Evolutionary conservation across 2,113 vertebrate genomes (phyloP), one percentile per base, ranked within the genome.

Genomic region (Phocoena sinus): DNA sequence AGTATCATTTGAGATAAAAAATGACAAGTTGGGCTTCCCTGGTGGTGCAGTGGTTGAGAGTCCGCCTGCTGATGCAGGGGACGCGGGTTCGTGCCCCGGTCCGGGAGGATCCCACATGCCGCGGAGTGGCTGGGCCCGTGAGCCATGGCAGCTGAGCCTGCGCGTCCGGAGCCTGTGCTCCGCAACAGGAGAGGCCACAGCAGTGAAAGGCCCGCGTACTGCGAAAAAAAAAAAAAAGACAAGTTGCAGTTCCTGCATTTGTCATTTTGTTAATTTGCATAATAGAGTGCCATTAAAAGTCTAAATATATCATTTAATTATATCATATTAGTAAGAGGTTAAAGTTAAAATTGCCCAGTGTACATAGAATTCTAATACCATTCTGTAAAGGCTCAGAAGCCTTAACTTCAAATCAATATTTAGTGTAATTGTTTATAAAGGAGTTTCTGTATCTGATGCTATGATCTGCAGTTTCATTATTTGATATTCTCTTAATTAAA

Each of bases 371-470:
- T 85, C 50, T 89, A 62, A 60, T 50, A 33, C 50, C 79, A 33
- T 89, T 77, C 28, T 60, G 10, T 68, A 73, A 85, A 86, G 71
- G 41, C 56, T 94, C 58, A 86, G 47, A 93, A 86, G n/a, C 20
- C 36, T 93, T 62, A 50, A 87, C 71, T 91, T 81, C 36, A 62
- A 74, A 53, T 67, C 67, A 71, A 11, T 47, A 12, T 94, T 89
- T 67, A 77, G n/a, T 76, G 20, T 62, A 97, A 83, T 77, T 94
- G 63, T 83, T 94, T 41, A 20, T 91, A 65, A 95, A 92, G 60
- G 13, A 96, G 33, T 94, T 74, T 95, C 62, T 87, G 0, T 93
- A 79, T 84, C 23, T 97, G 53, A 28, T 79, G 53, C 11, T 41
- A 41, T 96, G 38, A 79, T 77, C 84, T 70, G 3, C 0, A 82